These are phyloP conservation scores for Trichogramma dendrolimi DNA, from an alignment of 2,888 invertebrate species.

Conservation along the genomic window DNA sequence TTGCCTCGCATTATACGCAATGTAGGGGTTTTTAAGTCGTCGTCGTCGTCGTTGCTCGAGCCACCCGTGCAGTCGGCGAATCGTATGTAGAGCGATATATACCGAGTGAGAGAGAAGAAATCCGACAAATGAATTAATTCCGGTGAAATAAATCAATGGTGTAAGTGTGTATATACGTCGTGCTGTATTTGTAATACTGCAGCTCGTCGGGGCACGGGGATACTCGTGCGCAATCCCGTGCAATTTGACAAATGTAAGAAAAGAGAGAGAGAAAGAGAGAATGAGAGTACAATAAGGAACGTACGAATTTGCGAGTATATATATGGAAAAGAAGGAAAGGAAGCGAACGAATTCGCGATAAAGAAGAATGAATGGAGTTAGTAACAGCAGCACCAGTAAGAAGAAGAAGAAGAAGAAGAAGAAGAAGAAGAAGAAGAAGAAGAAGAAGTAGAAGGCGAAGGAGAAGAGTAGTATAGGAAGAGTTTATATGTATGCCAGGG, in stretches of 20 bases:
- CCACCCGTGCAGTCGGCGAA: too few relatives aligned
- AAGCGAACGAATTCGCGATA: conserved; percentile 2
- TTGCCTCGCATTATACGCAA: too few relatives aligned
- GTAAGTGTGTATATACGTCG: too few relatives aligned
- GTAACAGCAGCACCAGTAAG: not conserved
- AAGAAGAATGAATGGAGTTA: conserved; percentile 10
- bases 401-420: conserved; percentile 5
- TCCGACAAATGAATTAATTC: conserved; percentile 24
- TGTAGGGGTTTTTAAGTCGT: too few relatives aligned
- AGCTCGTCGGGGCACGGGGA: too few relatives aligned
- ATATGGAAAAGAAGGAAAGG: too few relatives aligned
- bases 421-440: not conserved
- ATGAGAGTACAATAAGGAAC: too few relatives aligned
- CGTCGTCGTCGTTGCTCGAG: too few relatives aligned
- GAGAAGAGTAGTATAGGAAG: conserved; percentile 9
- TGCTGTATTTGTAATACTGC: too few relatives aligned
- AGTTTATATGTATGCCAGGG: not conserved
- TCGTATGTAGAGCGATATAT: too few relatives aligned
- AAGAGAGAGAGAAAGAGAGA: too few relatives aligned
- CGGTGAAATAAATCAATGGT: not conserved
- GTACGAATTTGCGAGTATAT: too few relatives aligned
- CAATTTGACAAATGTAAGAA: conserved; percentile 26
- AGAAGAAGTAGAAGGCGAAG: conserved; percentile 1
- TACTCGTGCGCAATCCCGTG: conserved; percentile 6
- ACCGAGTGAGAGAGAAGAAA: not conserved